A percentile compares a stretch with the other conserved stretches of the same genome.
These are phyloP conservation scores for Ophion ventricosus DNA, from an alignment of 2,888 invertebrate species.

Conservation along the genomic window DNA sequence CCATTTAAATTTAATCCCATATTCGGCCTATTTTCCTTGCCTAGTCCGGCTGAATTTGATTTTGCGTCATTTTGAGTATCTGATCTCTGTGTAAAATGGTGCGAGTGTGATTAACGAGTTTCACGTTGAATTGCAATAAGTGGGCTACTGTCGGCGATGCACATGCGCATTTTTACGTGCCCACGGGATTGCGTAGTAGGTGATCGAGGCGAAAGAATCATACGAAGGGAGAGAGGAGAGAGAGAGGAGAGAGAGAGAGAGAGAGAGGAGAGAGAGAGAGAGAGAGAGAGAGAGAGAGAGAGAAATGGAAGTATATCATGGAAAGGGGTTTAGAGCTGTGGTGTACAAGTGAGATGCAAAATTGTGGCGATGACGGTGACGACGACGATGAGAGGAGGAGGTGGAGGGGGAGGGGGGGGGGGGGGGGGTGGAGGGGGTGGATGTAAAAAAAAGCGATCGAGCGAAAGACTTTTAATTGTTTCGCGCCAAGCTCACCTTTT, in stretches of 20 bases:
- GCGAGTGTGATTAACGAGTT: background rate
- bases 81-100: background rate
- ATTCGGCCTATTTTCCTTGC: too few relatives aligned
- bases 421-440: too few relatives aligned
- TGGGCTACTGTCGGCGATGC: background rate
- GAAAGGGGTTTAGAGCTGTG: constrained; percentile 12
- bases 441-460: constrained; percentile 80
- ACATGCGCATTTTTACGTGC: background rate
- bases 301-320: constrained; percentile 20
- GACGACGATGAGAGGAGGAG: constrained; percentile 47
- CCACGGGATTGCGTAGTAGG: background rate
- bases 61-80: background rate
- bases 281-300: too few relatives aligned
- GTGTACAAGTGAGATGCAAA: constrained; percentile 44
- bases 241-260: too few relatives aligned
- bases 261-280: too few relatives aligned
- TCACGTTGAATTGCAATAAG: background rate
- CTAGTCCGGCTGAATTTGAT: too few relatives aligned
- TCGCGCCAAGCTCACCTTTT: constrained; percentile 81
- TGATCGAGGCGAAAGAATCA: constrained; percentile 2
- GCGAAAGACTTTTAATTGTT: constrained; percentile 83
- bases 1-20: too few relatives aligned
- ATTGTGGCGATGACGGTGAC: constrained; percentile 57
- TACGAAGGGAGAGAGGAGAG: background rate
- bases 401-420: too few relatives aligned